A percentile compares a stretch with the other conserved stretches of the same genome.
Conservation (phyloP, 1,140 invertebrate species). For the Drosophila guanche region DNA sequence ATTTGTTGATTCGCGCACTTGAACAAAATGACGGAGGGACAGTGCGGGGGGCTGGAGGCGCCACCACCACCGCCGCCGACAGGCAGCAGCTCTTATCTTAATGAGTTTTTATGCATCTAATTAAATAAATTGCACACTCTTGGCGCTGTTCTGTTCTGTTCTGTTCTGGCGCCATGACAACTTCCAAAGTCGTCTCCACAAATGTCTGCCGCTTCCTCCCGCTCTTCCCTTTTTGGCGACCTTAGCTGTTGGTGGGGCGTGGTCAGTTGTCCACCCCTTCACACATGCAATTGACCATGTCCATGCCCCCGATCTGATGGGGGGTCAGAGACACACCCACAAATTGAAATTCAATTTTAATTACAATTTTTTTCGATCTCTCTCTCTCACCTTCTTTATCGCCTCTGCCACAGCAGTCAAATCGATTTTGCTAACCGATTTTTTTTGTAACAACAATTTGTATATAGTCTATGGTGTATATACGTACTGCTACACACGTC, state of each 20-base stretch:
- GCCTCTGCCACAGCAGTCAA: conserved; percentile 40
- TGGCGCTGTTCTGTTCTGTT: conserved; percentile 1
- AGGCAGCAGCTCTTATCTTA: conserved; percentile 75
- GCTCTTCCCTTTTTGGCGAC: neutral
- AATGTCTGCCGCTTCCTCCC: conserved; percentile 8
- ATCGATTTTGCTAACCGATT: conserved; percentile 72
- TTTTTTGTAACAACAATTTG: conserved; percentile 39
- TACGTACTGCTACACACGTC: conserved; percentile 6
- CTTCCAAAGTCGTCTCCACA: conserved; percentile 33
- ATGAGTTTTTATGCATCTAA: conserved; percentile 83
- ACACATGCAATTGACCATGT: conserved; percentile 32
- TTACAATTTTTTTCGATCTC: conserved; percentile 61
- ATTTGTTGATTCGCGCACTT: conserved; percentile 80
- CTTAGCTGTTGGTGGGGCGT: conserved; percentile 9
- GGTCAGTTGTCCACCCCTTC: conserved; percentile 6
- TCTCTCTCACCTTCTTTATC: conserved; percentile 5
- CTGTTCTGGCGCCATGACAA: conserved; percentile 63
- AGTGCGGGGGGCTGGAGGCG: neutral
- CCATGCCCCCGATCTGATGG: conserved; percentile 12
- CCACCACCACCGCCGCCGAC: conserved; percentile 22
- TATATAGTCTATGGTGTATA: conserved; percentile 18
- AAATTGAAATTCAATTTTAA: conserved; percentile 78
- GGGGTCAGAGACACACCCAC: conserved; percentile 42
- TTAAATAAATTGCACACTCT: conserved; percentile 81
- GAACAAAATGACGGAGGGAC: conserved; percentile 43